These are phyloP conservation scores for Siniperca scherzeri DNA, from an alignment of 2,797 vertebrate genomes.

Conservation along the genomic window DNA sequence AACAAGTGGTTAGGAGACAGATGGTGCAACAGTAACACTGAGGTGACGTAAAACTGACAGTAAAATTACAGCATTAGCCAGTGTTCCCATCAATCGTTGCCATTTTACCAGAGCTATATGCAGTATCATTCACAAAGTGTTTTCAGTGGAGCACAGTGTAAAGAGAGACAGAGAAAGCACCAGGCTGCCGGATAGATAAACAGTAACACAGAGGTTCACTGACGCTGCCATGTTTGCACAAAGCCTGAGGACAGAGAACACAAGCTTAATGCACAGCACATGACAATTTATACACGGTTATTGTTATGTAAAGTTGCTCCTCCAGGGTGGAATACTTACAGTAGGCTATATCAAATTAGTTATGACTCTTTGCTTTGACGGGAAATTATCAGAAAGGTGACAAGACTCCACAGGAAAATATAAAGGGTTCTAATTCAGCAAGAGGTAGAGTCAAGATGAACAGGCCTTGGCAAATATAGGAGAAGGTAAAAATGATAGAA, in stretches of 20 bases:
- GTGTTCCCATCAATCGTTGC: not conserved
- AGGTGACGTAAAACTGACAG: constrained; percentile 15
- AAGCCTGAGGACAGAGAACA: not conserved
- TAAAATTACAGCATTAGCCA: constrained; percentile 26
- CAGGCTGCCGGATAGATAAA: not conserved
- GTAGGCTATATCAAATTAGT: constrained; percentile 1
- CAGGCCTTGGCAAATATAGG: no score
- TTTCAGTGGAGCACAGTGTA: not conserved
- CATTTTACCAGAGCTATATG: not conserved
- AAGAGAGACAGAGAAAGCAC: not conserved
- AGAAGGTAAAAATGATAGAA: no score
- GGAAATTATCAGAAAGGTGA: not conserved
- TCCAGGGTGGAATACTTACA: constrained; percentile 7
- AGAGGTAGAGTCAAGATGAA: not conserved
- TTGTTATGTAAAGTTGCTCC: not conserved
- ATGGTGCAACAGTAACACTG: constrained; percentile 11
- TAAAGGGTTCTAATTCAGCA: not conserved
- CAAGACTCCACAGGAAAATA: not conserved
- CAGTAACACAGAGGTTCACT: not conserved
- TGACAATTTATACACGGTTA: not conserved
- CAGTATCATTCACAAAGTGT: constrained; percentile 23
- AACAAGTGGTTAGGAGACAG: constrained; percentile 4
- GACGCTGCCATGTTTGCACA: not conserved
- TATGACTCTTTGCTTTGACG: not conserved
- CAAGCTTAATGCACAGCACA: constrained; percentile 8